phyloP scores from a whole-genome alignment of 2,113 vertebrate genomes.

The Electrona antarctica region DNA sequence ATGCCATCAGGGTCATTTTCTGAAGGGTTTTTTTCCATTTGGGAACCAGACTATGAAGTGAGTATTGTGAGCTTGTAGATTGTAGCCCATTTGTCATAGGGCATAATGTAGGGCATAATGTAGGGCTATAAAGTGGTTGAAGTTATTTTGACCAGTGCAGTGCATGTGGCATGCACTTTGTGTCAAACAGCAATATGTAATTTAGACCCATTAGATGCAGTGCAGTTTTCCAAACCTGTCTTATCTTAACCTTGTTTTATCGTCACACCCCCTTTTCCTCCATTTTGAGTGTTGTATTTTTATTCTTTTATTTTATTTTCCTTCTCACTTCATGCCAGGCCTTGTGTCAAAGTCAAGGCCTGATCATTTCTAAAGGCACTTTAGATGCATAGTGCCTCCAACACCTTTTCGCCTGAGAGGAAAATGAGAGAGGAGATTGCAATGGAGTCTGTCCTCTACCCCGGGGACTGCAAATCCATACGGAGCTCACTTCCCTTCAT shows the following conservation, averaged over 20 bases:
- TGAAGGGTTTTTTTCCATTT: too few species aligned
- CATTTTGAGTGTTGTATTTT: slow-evolving; percentile 33
- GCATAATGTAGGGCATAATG: too few species aligned
- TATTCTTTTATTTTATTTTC: not conserved
- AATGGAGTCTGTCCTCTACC: slow-evolving; percentile 45
- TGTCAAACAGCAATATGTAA: slow-evolving; percentile 3
- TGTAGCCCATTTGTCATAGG: too few species aligned
- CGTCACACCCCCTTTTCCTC: slow-evolving; percentile 6
- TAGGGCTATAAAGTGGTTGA: too few species aligned
- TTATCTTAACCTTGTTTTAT: slow-evolving; percentile 5
- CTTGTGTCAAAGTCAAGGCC: slow-evolving; percentile 22
- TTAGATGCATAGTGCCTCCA: slow-evolving; percentile 63
- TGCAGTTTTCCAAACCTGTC: slow-evolving; percentile 8
- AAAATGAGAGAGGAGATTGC: slow-evolving; percentile 56
- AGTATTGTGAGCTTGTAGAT: too few species aligned
- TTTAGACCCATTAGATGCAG: slow-evolving; percentile 46
- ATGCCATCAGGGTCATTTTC: too few species aligned
- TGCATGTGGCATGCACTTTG: slow-evolving; percentile 17
- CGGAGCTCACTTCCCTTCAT: slow-evolving; percentile 33
- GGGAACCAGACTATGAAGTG: too few species aligned
- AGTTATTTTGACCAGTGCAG: too few species aligned
- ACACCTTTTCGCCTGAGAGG: slow-evolving; percentile 40
- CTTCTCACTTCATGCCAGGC: slow-evolving; percentile 50
- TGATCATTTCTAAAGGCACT: slow-evolving; percentile 52
- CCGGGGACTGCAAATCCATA: slow-evolving; percentile 47